phyloP scores from a whole-genome alignment of 92 coral and sea anemone genomes.

The Hydrozoanthus gracilis region DNA sequence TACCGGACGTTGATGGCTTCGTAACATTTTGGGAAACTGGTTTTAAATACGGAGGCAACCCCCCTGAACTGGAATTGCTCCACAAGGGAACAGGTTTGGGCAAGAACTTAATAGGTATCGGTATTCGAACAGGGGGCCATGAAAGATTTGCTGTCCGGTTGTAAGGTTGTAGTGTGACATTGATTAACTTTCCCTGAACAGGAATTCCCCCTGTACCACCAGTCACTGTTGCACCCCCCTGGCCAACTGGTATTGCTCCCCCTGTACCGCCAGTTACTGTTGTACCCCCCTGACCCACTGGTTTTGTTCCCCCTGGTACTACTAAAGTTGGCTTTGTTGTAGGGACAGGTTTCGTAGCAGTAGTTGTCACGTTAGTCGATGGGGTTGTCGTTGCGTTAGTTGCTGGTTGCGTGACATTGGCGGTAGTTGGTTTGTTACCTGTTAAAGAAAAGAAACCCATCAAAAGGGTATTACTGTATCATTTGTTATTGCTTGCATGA shows the following conservation, averaged over 20 bases:
- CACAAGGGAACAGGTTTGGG: slow-evolving; percentile 43
- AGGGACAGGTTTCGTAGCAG: slow-evolving; percentile 6
- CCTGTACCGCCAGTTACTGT: slow-evolving; percentile 14
- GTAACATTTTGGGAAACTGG: slow-evolving; percentile 15
- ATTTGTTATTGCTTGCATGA: too few relatives aligned
- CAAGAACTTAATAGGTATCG: slow-evolving; percentile 34
- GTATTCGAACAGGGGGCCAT: slow-evolving; percentile 22
- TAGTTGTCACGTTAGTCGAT: slow-evolving; percentile 4
- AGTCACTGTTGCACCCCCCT: slow-evolving; percentile 24
- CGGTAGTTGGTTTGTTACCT: slow-evolving; percentile 17
- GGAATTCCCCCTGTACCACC: slow-evolving; percentile 32
- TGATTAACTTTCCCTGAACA: slow-evolving; percentile 28
- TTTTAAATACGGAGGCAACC: slow-evolving; percentile 21
- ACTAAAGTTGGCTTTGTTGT: slow-evolving; percentile 26
- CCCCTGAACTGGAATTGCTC: neutral
- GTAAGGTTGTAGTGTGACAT: slow-evolving; percentile 44
- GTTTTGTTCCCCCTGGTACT: slow-evolving; percentile 12
- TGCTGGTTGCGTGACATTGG: slow-evolving; percentile 7
- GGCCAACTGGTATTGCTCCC: slow-evolving; percentile 3
- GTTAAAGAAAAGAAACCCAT: neutral
- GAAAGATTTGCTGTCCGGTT: slow-evolving; percentile 46
- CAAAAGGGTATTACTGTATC: too few relatives aligned
- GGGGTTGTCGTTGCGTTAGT: slow-evolving; percentile 20
- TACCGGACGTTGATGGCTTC: slow-evolving; percentile 1
- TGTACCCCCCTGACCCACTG: slow-evolving; percentile 30